phyloP scores from a whole-genome alignment of 1,140 invertebrate species.

The Euura lappo region DNA sequence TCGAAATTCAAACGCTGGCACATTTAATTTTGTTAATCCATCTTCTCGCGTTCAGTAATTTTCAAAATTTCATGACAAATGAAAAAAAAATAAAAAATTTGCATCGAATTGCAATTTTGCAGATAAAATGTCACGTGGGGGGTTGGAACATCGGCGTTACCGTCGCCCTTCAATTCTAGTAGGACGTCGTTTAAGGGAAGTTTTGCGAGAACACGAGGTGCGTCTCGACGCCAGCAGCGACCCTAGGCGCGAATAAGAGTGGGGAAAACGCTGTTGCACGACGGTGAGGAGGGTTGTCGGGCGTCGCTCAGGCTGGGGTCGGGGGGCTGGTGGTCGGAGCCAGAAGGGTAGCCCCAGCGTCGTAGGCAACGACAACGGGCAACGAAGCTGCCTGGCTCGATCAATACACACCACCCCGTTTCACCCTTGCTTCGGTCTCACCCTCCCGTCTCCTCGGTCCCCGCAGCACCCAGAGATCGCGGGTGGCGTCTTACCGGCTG shows the following conservation, averaged over 20 bases:
- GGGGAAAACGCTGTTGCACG: slow-evolving; percentile 1
- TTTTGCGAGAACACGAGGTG: too few species aligned
- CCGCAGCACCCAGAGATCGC: slow-evolving; percentile 9
- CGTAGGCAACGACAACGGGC: slow-evolving; percentile 22
- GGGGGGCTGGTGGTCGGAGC: slow-evolving; percentile 1
- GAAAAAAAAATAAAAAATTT: too few species aligned
- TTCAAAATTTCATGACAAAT: too few species aligned
- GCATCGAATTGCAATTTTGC: too few species aligned
- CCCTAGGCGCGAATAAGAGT: background rate
- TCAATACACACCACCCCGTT: slow-evolving; percentile 47
- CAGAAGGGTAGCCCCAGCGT: slow-evolving; percentile 25
- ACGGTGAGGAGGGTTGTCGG: background rate
- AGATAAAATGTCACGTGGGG: too few species aligned
- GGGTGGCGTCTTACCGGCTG: slow-evolving; percentile 14
- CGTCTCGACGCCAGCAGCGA: background rate
- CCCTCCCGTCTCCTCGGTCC: slow-evolving; percentile 18
- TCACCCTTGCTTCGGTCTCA: too few species aligned
- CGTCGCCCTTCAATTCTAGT: too few species aligned
- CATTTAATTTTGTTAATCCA: too few species aligned
- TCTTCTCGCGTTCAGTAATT: too few species aligned
- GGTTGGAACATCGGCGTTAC: too few species aligned
- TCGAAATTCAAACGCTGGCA: too few species aligned
- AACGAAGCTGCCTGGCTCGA: slow-evolving; percentile 33
- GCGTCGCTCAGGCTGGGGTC: background rate
- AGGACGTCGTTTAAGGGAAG: too few species aligned